Conservation (phyloP, 2,888 invertebrate genomes). For the Chouioia cunea region DNA sequence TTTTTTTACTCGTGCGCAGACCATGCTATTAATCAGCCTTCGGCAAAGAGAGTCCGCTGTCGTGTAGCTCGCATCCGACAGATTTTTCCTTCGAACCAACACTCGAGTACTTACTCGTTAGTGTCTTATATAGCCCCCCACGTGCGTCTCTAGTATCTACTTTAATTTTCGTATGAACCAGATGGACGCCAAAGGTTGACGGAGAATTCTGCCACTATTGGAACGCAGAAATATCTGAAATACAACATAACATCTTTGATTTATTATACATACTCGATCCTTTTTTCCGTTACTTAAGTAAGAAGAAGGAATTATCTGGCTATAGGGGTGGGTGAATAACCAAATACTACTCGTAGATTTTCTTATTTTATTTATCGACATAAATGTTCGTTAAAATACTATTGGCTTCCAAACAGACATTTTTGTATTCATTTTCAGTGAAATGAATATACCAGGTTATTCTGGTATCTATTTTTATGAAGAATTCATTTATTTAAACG, state of each 20-base stretch:
- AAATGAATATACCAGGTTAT: too few species aligned
- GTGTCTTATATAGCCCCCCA: conserved; percentile 54
- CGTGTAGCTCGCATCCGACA: conserved; percentile 57
- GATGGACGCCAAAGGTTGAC: conserved; percentile 33
- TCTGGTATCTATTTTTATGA: too few species aligned
- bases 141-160: conserved; percentile 48
- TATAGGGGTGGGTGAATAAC: too few species aligned
- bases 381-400: too few species aligned
- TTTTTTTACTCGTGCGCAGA: background rate
- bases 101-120: conserved; percentile 53
- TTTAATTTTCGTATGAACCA: conserved; percentile 60
- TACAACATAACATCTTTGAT: conserved; percentile 30
- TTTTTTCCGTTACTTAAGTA: too few species aligned
- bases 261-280: background rate
- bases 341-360: too few species aligned
- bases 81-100: conserved; percentile 56
- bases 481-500: too few species aligned
- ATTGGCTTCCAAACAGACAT: too few species aligned
- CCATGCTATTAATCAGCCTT: conserved; percentile 60
- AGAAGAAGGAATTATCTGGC: too few species aligned
- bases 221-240: conserved; percentile 34
- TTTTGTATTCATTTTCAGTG: too few species aligned
- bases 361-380: too few species aligned
- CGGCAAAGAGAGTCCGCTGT: conserved; percentile 56
- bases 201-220: conserved; percentile 7